A percentile compares a stretch with the other conserved stretches of the same genome.
Evolutionary conservation across 2,113 vertebrate genomes (phyloP).

Genomic region (Myiozetetes cayanensis): DNA sequence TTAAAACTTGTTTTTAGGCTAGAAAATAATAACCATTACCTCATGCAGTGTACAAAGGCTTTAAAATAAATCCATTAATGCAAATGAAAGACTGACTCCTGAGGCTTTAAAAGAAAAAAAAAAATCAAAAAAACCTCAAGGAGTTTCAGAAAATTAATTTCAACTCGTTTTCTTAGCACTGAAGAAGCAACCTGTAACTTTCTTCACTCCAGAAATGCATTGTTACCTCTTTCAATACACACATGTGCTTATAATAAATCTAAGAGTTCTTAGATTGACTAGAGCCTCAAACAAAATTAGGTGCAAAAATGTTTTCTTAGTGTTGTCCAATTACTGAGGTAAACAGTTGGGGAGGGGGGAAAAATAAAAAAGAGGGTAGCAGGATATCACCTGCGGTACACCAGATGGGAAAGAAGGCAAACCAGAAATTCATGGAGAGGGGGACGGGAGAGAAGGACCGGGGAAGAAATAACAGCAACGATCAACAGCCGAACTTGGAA

Average conservation of each 20-base stretch:
- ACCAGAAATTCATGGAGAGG: background rate
- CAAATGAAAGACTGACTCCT: background rate
- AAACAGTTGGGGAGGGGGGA: background rate
- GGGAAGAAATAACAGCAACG: background rate
- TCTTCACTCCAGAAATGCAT: background rate
- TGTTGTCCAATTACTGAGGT: conserved; percentile 30
- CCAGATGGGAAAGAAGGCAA: background rate
- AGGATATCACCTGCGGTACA: background rate
- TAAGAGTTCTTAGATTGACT: background rate
- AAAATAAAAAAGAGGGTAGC: background rate
- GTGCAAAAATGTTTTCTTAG: conserved; percentile 32
- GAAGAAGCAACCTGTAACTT: background rate
- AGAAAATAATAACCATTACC: conserved; percentile 23
- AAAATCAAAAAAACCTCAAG: background rate
- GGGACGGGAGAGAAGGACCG: background rate
- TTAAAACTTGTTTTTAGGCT: background rate
- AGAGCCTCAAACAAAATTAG: background rate
- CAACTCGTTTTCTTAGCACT: background rate
- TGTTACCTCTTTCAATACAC: background rate
- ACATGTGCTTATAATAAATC: background rate
- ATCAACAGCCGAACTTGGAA: conserved; percentile 1
- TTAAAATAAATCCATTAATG: conserved; percentile 27
- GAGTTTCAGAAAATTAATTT: conserved; percentile 9
- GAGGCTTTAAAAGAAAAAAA: background rate
- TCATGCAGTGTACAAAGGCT: conserved; percentile 46